Base-by-base conservation (phyloP, 1,140 invertebrate genomes). In the Aradophagus sp. region DNA sequence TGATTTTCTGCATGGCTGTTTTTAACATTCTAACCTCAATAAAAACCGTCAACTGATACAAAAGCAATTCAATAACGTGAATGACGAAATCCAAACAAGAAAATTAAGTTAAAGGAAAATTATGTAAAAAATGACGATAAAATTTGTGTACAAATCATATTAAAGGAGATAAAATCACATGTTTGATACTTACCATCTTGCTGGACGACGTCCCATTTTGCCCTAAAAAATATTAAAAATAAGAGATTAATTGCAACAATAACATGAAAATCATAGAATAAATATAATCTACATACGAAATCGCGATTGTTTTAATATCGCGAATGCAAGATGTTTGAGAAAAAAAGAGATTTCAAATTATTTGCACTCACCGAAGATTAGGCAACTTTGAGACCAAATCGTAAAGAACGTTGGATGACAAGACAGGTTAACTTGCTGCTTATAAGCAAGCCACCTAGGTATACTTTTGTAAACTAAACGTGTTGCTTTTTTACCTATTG, bases 191-290 rank as follows among this genome's bases (percentile, higher is more conserved):
- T 88, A 91, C 90, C 91, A 92, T 85, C 90, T 91, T 56, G 91
- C 90, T 84, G 90, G 91, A 76, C 91, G 89, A 77, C 91, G 90
- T 78, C 91, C 91, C 91, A 92, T 92, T 84, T 82, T 86, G 67
- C 47, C 66, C 80, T 81, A 16, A 53, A 75, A 74, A 45, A 42
- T 50, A 44, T 66, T 58, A 73, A 72, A 62, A 34, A 70, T 29
- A 5, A 19, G 0, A 35, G 32, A 31, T 47, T 42, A 52, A 31
- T 26, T 0, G 29, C 0, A 29, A 50, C 34, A 65, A 75, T 56
- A 66, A 68, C 59, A 47, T n/a, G 31, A 16, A 41, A 45, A 62
- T 31, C 3, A 31, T 3, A 11, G 29, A 31, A 8, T 31, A 31
- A 8, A 6, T 10, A 6, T 6, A 10, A 31, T 31, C 5, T 8